These are phyloP conservation scores for Cyphomyrus plagiostoma DNA, from an alignment of 2,113 vertebrate species.

Conservation along the genomic window DNA sequence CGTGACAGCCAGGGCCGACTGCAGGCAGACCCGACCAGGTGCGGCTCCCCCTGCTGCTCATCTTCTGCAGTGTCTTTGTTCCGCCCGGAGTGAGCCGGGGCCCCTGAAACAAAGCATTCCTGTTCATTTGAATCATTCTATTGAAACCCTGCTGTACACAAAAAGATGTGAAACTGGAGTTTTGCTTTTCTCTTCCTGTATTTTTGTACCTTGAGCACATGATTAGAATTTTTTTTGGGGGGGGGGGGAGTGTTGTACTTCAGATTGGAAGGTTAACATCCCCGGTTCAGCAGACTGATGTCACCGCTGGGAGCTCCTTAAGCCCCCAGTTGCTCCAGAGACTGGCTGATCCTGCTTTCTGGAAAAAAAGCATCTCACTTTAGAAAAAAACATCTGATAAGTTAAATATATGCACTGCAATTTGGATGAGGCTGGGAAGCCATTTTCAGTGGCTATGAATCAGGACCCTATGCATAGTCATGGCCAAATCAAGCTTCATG, in stretches of 20 bases:
- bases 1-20: constrained; percentile 65
- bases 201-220: background rate
- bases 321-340: background rate
- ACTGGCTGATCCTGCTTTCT: background rate
- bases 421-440: background rate
- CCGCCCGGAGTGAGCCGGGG: background rate
- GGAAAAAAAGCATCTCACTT: background rate
- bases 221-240: background rate
- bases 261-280: background rate
- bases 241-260: background rate
- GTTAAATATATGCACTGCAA: background rate
- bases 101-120: background rate
- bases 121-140: background rate
- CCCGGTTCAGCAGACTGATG: background rate
- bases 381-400: background rate
- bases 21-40: constrained; percentile 71
- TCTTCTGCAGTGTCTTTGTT: background rate
- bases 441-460: background rate
- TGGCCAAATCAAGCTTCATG: background rate
- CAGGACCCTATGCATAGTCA: background rate
- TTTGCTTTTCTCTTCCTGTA: background rate
- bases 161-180: background rate
- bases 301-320: background rate
- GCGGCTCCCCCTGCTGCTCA: background rate
- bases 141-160: background rate